Evolutionary conservation across 2,797 vertebrate species (phyloP), one percentile per base, ranked within the genome.

Genomic region (Enteromius unitaeniatus): DNA sequence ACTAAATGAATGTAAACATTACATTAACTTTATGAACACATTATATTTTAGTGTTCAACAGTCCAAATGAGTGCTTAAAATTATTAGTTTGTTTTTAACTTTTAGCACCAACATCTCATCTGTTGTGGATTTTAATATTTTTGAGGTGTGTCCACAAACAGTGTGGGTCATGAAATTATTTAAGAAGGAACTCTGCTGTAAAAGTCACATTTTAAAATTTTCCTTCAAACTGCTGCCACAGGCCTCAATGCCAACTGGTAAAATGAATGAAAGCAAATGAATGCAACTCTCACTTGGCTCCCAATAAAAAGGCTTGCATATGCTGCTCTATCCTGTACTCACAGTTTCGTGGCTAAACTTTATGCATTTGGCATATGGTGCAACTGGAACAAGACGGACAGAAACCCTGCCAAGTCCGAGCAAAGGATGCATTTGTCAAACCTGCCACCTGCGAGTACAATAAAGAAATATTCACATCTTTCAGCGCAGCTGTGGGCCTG

Each of bases 401-500:
- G 60, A 67, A 70, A 86, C 51, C 26, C 40, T 4, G n/a, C 7
- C 51, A 47, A 84, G 37, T 82, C 68, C 1, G 13, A 65, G 76
- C 10, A 76, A 77, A 81, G 49, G 58, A 45, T 15, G 14, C 11
- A 13, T 47, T 81, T 42, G 83, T 79, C 45, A 4, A 72, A 17
- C n/a, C 17, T 14, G 55, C 74, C 86, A 79, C 79, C 87, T 79
- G 82, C 23, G 10, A 77, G 34, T 31, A 81, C 81, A 79, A 74
- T 40, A 62, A 79, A 40, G n/a, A 86, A 72, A 53, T 62, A 85
- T 70, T 40, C 9, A 3, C 9, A 13, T 78, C 34, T 72, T 69
- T 81, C 23, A 47, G 80, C 49, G 58, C 79, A 85, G 85, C 82
- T 88, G 85, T 42, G 64, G 15, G 51, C 23, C 8, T 45, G 37